Base-by-base conservation (phyloP, 2,888 invertebrate species). In the Marasmarcha lunaedactyla region DNA sequence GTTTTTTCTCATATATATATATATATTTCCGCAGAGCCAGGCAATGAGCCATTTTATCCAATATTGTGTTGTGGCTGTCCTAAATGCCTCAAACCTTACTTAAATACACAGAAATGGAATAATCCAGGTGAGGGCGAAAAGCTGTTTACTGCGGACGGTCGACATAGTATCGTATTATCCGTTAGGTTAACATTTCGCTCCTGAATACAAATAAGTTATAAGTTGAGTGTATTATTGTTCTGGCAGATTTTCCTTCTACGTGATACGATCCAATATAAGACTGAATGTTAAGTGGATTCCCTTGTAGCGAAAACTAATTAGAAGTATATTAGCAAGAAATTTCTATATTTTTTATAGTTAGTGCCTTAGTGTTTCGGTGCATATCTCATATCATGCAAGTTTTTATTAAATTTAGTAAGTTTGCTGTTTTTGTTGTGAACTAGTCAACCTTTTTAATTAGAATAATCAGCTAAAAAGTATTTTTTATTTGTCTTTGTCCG, bases 211-310 rank as follows among this genome's bases (percentile, higher is more conserved):
- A 71, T 66, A 52, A 56, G 56, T 55, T 53, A 57, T 68, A 68
- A 67, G 67, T 67, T 54, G 63, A 67, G 69, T 67, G 55, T 67
- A 64, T 69, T 70, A 68, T 70, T 67, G 69, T 70, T 68, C 69
- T 68, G 68, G 69, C 67, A 71, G 69, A 71, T 71, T 71, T 63
- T 62, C 46, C 38, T 30, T 9, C 51, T 61, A 71, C 70, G 70
- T 70, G 67, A 63, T 61, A 64, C 56, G 67, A 57, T 55, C 49
- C 46, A 7, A 67, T 63, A 59, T 50, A 55, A 53, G 52, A 52
- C 52, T 43, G 52, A 51, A 60, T 58, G 54, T 59, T 65, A 60
- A 69, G 65, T 66, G 66, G 64, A 62, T 68, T 67, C 59, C 60
- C 57, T 44, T 66, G 63, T 65, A 50, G 35, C 35, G 15, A 15